phyloP scores from a whole-genome alignment of 1,140 invertebrate genomes.

The Caenorhabditis latens region DNA sequence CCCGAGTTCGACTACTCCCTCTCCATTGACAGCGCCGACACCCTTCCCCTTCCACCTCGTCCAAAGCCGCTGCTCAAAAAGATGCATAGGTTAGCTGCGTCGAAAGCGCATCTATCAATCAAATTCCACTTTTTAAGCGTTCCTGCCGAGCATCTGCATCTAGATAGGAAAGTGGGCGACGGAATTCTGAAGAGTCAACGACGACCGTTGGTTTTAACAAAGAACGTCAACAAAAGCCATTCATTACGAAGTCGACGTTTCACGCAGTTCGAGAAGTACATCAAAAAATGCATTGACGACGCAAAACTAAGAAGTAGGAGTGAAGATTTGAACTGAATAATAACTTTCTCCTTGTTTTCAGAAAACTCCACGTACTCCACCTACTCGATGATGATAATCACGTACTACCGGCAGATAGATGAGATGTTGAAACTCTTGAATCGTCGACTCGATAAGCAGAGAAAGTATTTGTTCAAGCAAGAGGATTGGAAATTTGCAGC shows the following conservation, averaged over 20 bases:
- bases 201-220: slow-evolving; percentile 28
- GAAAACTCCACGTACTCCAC: slow-evolving; percentile 46
- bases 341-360: slow-evolving; percentile 20
- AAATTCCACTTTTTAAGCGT: slow-evolving; percentile 57
- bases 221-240: slow-evolving; percentile 41
- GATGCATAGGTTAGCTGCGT: slow-evolving; percentile 63
- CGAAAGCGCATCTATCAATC: slow-evolving; percentile 37
- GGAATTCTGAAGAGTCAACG: slow-evolving; percentile 64
- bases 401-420: slow-evolving; percentile 65
- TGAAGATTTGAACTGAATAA: not conserved
- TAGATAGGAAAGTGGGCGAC: slow-evolving; percentile 69
- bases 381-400: slow-evolving; percentile 64
- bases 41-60: slow-evolving; percentile 46
- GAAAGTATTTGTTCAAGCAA: slow-evolving; percentile 35
- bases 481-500: slow-evolving; percentile 98
- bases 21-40: slow-evolving; percentile 58
- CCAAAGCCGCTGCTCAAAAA: slow-evolving; percentile 62
- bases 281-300: slow-evolving; percentile 64
- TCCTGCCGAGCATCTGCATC: slow-evolving; percentile 62
- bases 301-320: slow-evolving; percentile 56
- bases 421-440: slow-evolving; percentile 60
- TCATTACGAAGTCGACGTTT: slow-evolving; percentile 46
- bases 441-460: slow-evolving; percentile 58
- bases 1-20: slow-evolving; percentile 56
- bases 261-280: slow-evolving; percentile 65